Base-by-base conservation (phyloP, 2,113 vertebrate genomes). In the Cinclus mexicanus region DNA sequence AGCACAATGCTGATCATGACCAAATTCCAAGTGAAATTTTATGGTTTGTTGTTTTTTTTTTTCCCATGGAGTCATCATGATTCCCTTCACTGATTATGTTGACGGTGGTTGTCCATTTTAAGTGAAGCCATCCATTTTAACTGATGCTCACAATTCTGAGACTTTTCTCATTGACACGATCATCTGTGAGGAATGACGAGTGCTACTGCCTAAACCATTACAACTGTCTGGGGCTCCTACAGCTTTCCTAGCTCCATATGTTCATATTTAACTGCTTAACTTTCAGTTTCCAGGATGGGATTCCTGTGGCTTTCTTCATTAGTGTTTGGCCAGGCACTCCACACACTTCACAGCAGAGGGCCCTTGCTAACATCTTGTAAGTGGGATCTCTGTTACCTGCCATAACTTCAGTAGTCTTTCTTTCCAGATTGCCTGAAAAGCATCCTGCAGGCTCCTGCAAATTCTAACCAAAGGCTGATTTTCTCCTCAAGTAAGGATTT, bases 241-340 rank as follows among this genome's bases (percentile, higher is more conserved):
- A 91, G 92, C 74, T 78, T 75, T 33, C 61, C 15, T 89, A 94
- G 24, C 44, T 87, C 87, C 81, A 39, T 95, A 68, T 94, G 84
- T 82, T 97, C 90, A 76, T 91, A 94, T 93, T 93, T 89, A 91
- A 47, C 77, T 85, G 84, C 65, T 82, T 89, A 82, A 82, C 70
- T 93, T 94, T 91, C 69, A 64, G 70, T 91, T 94, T 89, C 84
- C 78, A 84, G 56, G 68, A 67, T 76, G 70, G 61, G 65, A 68
- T 89, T 97, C 87, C 93, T 85, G 90, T 91, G 87, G 87, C 49
- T 96, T 94, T 91, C 67, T 84, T 91, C 81, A 84, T 89, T 95
- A 94, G 60, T 68, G 52, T 82, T 93, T 87, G 81, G 77, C 52
- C 90, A 95, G 37, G 56, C 81, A 93, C 28, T 78, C 65, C 37